These are phyloP conservation scores for Thysanoteuthis rhombus DNA, from an alignment of 2,888 invertebrate genomes.

Conservation along the genomic window DNA sequence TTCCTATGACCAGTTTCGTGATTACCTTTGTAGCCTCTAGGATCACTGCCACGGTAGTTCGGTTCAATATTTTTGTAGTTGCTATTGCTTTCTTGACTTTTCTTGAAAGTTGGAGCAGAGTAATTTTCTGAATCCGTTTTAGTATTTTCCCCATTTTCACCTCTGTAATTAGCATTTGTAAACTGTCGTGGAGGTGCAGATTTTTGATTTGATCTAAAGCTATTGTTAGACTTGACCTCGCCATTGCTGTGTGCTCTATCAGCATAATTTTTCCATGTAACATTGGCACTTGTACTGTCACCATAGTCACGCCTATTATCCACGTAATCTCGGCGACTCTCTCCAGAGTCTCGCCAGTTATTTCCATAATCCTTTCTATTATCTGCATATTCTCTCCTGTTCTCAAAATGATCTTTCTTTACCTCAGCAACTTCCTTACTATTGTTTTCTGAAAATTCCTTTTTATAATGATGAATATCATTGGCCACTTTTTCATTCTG, in stretches of 20 bases:
- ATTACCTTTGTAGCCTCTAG: conserved; percentile 13
- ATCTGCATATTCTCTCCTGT: neutral
- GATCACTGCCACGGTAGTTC: neutral
- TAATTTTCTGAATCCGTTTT: neutral
- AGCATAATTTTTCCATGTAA: neutral
- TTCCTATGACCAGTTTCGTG: conserved; percentile 15
- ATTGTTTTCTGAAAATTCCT: conserved; percentile 17
- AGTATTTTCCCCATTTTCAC: conserved; percentile 1
- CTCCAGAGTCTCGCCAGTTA: neutral
- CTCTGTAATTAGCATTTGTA: conserved; percentile 22
- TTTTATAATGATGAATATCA: conserved; percentile 14
- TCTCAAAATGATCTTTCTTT: conserved; percentile 15
- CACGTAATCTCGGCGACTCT: neutral
- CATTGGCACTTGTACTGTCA: conserved; percentile 22
- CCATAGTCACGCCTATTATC: conserved; percentile 1
- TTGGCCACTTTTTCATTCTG: neutral
- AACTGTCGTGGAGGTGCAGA: neutral
- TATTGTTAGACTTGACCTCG: conserved; percentile 13
- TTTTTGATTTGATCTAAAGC: neutral
- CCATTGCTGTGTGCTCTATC: conserved; percentile 15
- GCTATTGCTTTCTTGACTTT: conserved; percentile 14
- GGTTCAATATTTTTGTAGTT: conserved; percentile 21
- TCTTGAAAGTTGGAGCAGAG: neutral
- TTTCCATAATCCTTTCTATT: neutral
- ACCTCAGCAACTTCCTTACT: neutral